Evolutionary conservation across 2,797 vertebrate genomes (phyloP).

Genomic region (Rhabdophis nuchalis): DNA sequence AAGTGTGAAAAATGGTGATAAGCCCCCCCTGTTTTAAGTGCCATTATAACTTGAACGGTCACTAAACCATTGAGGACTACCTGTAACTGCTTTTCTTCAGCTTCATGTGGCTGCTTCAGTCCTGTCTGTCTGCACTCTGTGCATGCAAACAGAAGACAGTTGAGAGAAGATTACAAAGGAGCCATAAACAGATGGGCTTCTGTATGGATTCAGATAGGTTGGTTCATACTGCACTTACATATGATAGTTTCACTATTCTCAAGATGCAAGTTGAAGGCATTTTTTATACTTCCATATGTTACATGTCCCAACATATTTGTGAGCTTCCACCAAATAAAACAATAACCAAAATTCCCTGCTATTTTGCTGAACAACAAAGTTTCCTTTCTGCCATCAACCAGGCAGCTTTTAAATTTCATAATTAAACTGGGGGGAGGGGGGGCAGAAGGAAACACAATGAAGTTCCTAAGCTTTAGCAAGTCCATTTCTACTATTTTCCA

Average conservation of each 20-base stretch:
- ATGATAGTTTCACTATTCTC: not conserved
- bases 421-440: not conserved
- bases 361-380: not conserved
- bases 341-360: not conserved
- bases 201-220: not conserved
- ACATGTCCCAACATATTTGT: not conserved
- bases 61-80: not conserved
- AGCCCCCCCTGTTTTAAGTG: not conserved
- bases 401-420: slow-evolving; percentile 15
- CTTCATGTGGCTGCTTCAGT: not conserved
- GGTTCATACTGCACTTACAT: not conserved
- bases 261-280: not conserved
- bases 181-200: not conserved
- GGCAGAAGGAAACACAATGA: not conserved
- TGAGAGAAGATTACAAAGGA: not conserved
- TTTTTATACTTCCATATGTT: not conserved
- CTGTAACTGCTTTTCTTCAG: not conserved
- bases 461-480: not conserved
- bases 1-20: not conserved
- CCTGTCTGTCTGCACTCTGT: not conserved
- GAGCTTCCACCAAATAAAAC: not conserved
- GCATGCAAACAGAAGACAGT: not conserved
- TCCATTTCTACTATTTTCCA: not conserved
- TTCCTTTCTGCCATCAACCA: not conserved
- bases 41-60: not conserved